Evolutionary conservation across 2,113 vertebrate genomes (phyloP), one percentile per base, ranked within the genome.

Genomic region (Lagopus leucura): DNA sequence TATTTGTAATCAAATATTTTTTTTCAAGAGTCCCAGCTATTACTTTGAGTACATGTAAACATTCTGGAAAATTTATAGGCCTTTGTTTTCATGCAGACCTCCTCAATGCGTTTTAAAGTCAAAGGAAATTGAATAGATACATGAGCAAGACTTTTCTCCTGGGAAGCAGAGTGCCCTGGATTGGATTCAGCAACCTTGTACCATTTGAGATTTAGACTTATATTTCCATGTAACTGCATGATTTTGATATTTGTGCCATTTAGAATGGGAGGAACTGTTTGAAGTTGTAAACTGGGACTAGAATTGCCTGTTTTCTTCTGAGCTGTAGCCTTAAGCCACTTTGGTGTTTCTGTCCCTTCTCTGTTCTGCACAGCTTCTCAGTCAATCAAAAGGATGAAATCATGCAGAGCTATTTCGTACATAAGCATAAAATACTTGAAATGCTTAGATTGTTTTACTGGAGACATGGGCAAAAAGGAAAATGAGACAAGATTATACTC

Each of bases 341-440:
- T 30, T 85, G 36, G 11, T 74, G 28, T 74, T 92, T 77, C 38
- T 64, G 42, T 63, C 50, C 34, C 4, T 82, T 87, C 63, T 65
- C 10, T 74, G 34, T 79, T 71, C 71, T 74, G 38, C 55, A 13
- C 9, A 13, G 9, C 81, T 94, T 86, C 84, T 57, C 30, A 60
- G 57, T 6, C 69, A n/a, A 60, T 93, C 63, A 83, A 60, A 75
- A 58, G 69, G 42, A 64, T 36, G 61, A 78, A 92, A 61, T 64
- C 55, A 17, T 60, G 34, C 30, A 45, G 43, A 88, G 17, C 38
- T 93, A 36, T 70, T 89, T 86, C 7, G 65, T 81, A 22, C 45
- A 32, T 94, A 86, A 88, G 38, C 79, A 55, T 85, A 40, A 81
- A 83, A 82, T 80, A 71, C 19, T 77, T 88, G 52, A 88, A 94